Evolutionary conservation across 64 coral and sea anemone species (phyloP).

Genomic region (Orbicella faveolata): DNA sequence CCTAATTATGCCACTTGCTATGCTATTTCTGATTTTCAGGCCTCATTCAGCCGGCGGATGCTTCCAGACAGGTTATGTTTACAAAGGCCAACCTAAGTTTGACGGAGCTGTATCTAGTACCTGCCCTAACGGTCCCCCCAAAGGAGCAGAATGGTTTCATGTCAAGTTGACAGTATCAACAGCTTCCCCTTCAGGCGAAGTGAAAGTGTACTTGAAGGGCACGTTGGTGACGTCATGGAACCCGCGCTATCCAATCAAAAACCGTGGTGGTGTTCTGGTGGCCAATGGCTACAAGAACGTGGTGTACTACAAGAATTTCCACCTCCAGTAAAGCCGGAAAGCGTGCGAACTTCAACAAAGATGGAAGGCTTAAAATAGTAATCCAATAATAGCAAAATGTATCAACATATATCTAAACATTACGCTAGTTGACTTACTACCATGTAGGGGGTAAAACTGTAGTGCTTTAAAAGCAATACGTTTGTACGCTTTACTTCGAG

Average conservation of each 20-base stretch:
- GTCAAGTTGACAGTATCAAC: slow-evolving; percentile 34
- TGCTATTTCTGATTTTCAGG: not conserved
- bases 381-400: too few relatives aligned
- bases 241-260: slow-evolving; percentile 40
- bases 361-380: not conserved
- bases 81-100: slow-evolving; percentile 52
- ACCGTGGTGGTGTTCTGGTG: slow-evolving; percentile 45
- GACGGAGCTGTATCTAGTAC: not conserved
- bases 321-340: slow-evolving; percentile 16
- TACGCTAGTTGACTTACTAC: too few relatives aligned
- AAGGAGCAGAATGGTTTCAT: slow-evolving; percentile 51
- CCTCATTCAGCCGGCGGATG: slow-evolving; percentile 35
- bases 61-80: slow-evolving; percentile 54
- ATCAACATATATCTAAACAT: too few relatives aligned
- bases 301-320: slow-evolving; percentile 40
- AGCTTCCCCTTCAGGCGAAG: slow-evolving; percentile 14
- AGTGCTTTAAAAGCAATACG: too few relatives aligned
- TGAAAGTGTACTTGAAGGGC: slow-evolving; percentile 9
- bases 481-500: too few relatives aligned
- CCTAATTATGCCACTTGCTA: not conserved
- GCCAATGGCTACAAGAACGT: slow-evolving; percentile 56
- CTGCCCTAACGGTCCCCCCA: slow-evolving; percentile 58
- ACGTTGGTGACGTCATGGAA: slow-evolving; percentile 28
- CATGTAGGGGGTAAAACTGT: too few relatives aligned
- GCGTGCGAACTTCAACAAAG: not conserved